Percentiles rank a stretch among this genome's conserved stretches.
phyloP scores from a whole-genome alignment of 2,113 vertebrate genomes.

The Xiphophorus couchianus region DNA sequence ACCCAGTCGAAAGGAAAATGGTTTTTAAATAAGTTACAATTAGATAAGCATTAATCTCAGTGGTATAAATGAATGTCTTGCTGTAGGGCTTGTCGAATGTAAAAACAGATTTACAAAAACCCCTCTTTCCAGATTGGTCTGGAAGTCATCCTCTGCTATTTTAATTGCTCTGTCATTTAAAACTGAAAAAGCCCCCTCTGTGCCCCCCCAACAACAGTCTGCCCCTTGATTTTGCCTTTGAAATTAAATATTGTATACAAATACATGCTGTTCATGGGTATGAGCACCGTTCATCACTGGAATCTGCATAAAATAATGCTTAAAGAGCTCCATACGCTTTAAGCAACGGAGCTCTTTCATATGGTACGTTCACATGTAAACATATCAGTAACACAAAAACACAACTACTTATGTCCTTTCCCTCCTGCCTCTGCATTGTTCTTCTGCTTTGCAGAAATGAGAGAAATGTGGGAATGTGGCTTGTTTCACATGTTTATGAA shows the following conservation, averaged over 20 bases:
- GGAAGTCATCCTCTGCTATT: conserved; percentile 79
- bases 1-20: conserved; percentile 85
- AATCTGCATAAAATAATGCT: conserved; percentile 81
- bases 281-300: conserved; percentile 70
- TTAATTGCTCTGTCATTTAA: conserved; percentile 84
- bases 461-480: conserved; percentile 67
- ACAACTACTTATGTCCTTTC: conserved; percentile 68
- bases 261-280: conserved; percentile 75
- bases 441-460: conserved; percentile 62
- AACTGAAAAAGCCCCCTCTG: conserved; percentile 75
- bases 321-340: conserved; percentile 73
- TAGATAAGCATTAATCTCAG: conserved; percentile 88
- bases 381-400: conserved; percentile 78
- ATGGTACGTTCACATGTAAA: conserved; percentile 69
- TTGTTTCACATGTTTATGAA: conserved; percentile 65
- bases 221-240: conserved; percentile 79
- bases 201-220: conserved; percentile 36
- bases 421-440: conserved; percentile 65
- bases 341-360: conserved; percentile 65
- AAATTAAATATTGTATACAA: conserved; percentile 82
- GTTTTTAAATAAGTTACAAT: conserved; percentile 90
- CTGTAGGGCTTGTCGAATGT: conserved; percentile 87
- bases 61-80: conserved; percentile 86
- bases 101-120: conserved; percentile 87
- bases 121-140: conserved; percentile 83